phyloP scores from a whole-genome alignment of 2,888 invertebrate genomes.

The Sympetrum striolatum region DNA sequence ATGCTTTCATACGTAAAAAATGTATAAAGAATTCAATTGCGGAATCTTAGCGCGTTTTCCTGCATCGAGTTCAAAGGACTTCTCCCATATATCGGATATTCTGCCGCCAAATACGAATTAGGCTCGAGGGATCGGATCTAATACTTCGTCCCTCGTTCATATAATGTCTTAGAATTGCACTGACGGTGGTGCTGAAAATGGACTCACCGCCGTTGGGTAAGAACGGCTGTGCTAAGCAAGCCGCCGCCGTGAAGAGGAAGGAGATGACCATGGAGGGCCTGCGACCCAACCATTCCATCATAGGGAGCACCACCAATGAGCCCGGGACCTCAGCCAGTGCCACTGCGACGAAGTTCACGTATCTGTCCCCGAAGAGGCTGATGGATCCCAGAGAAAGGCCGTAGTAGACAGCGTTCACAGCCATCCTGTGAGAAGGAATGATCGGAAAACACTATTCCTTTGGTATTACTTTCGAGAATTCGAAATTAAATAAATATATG shows the following conservation, averaged over 20 bases:
- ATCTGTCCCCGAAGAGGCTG: slow-evolving; percentile 75
- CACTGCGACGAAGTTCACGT: slow-evolving; percentile 76
- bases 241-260: slow-evolving; percentile 49
- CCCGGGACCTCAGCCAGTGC: slow-evolving; percentile 76
- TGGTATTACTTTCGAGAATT: too few relatives aligned
- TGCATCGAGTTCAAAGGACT: too few relatives aligned
- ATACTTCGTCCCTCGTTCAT: too few relatives aligned
- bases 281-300: slow-evolving; percentile 68
- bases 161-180: too few relatives aligned
- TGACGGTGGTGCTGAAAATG: too few relatives aligned
- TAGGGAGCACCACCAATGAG: slow-evolving; percentile 68
- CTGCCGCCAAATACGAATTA: too few relatives aligned
- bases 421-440: slow-evolving; percentile 59
- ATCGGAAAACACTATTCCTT: neutral
- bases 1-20: too few relatives aligned
- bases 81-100: too few relatives aligned
- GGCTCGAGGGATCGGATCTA: too few relatives aligned
- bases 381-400: slow-evolving; percentile 81
- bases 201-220: slow-evolving; percentile 46
- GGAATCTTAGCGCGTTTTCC: too few relatives aligned
- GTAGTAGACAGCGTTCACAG: slow-evolving; percentile 80
- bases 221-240: slow-evolving; percentile 52
- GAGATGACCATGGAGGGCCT: slow-evolving; percentile 49
- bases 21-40: too few relatives aligned
- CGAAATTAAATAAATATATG: too few relatives aligned